Evolutionary conservation across 1,140 invertebrate genomes (phyloP).

Genomic region (Drosophila pseudoobscura): DNA sequence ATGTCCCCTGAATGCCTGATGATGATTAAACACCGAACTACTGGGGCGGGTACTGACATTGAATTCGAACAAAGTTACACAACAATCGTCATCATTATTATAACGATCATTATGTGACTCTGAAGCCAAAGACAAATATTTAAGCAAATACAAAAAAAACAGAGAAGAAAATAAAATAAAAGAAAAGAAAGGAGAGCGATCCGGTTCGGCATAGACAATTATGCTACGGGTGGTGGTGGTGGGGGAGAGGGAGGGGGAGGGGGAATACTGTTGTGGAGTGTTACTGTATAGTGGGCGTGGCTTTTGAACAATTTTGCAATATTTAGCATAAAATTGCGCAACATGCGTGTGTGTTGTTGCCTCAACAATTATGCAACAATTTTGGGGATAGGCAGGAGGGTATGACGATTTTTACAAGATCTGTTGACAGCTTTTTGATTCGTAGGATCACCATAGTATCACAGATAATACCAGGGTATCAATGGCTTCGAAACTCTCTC

Average conservation of each 20-base stretch:
- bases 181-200: slow-evolving; percentile 46
- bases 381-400: slow-evolving; percentile 18
- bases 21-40: slow-evolving; percentile 39
- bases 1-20: slow-evolving; percentile 55
- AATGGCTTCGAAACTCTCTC: too few relatives aligned
- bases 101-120: slow-evolving; percentile 8
- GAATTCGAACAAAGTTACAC: slow-evolving; percentile 74
- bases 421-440: too few relatives aligned
- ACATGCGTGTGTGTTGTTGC: slow-evolving; percentile 57
- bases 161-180: background rate
- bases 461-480: too few relatives aligned
- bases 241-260: background rate
- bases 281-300: slow-evolving; percentile 55
- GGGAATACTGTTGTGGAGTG: background rate
- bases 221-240: slow-evolving; percentile 22
- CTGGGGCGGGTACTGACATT: slow-evolving; percentile 62
- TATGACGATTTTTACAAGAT: too few relatives aligned
- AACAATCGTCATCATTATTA: slow-evolving; percentile 32
- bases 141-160: slow-evolving; percentile 22
- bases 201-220: slow-evolving; percentile 72
- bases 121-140: slow-evolving; percentile 68
- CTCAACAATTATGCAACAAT: slow-evolving; percentile 69
- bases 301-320: slow-evolving; percentile 70
- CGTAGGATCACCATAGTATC: too few relatives aligned
- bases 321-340: slow-evolving; percentile 79